These are phyloP conservation scores for Cheilosia impressa DNA, from an alignment of 2,888 invertebrate genomes.

Conservation along the genomic window DNA sequence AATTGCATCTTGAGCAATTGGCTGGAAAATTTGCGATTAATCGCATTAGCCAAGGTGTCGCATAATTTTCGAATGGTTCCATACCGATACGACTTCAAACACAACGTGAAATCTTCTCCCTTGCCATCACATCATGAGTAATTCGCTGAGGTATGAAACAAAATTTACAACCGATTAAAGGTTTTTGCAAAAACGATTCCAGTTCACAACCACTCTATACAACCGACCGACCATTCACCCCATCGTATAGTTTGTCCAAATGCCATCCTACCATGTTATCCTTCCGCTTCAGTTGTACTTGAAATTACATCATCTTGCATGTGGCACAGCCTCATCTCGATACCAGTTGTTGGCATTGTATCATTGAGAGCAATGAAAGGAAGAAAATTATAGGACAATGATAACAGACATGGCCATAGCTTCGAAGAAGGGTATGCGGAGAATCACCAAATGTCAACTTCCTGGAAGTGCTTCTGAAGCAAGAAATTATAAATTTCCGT, in stretches of 20 bases:
- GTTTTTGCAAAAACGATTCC: constrained; percentile 23
- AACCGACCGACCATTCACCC: constrained; percentile 21
- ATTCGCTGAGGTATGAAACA: background rate
- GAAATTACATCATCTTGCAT: constrained; percentile 73
- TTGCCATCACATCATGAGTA: background rate
- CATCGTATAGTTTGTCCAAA: constrained; percentile 37
- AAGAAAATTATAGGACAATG: constrained; percentile 72
- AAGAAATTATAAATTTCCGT: constrained; percentile 75
- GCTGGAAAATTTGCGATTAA: background rate
- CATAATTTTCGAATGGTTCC: background rate
- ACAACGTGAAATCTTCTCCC: constrained; percentile 8
- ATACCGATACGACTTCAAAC: background rate
- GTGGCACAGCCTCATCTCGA: constrained; percentile 57
- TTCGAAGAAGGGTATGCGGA: background rate
- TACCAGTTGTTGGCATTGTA: constrained; percentile 62
- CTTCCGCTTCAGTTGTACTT: constrained; percentile 71
- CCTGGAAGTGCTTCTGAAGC: constrained; percentile 75
- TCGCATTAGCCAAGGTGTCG: background rate
- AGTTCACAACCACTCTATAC: background rate
- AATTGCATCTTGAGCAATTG: background rate
- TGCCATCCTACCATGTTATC: constrained; percentile 68
- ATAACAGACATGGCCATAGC: constrained; percentile 60
- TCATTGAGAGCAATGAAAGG: constrained; percentile 69
- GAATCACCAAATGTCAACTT: constrained; percentile 75
- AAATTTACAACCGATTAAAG: constrained; percentile 39